These are phyloP conservation scores for Hyposoter dolosus DNA, from an alignment of 2,888 invertebrate genomes.

Conservation along the genomic window DNA sequence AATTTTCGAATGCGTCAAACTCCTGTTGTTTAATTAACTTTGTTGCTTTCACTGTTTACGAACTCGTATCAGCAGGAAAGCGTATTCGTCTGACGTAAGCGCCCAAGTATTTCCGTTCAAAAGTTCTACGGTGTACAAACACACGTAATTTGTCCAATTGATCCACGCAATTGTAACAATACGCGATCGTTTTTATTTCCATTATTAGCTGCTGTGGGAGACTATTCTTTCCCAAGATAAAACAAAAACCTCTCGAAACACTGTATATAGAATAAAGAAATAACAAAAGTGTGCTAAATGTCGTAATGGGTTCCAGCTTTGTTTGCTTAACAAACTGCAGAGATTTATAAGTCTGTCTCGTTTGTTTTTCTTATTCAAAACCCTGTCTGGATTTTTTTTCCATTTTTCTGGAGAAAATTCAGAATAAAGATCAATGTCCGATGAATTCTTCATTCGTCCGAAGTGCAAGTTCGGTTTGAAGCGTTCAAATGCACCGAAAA, in stretches of 20 bases:
- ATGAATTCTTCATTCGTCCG: no score
- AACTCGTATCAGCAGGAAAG: constrained; percentile 5
- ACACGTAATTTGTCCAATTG: constrained; percentile 48
- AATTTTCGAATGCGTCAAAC: not conserved
- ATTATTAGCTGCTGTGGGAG: not conserved
- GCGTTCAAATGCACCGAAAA: no score
- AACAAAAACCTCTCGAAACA: not conserved
- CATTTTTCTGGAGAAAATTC: not conserved
- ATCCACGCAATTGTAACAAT: constrained; percentile 37
- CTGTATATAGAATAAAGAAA: not conserved
- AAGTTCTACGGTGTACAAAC: constrained; percentile 2
- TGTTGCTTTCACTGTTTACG: not conserved
- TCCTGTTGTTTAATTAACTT: not conserved
- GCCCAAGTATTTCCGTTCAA: not conserved
- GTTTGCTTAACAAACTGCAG: not conserved
- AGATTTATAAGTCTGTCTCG: not conserved
- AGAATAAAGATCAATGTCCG: not conserved
- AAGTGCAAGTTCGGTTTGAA: no score
- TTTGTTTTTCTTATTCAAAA: not conserved
- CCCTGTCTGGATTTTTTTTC: not conserved
- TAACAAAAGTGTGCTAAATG: constrained; percentile 4
- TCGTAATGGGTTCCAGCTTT: not conserved
- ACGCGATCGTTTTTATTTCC: not conserved
- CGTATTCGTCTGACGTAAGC: not conserved
- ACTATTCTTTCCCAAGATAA: not conserved